phyloP scores from a whole-genome alignment of 2,797 vertebrate genomes.

The Helicolenus hilgendorfi region DNA sequence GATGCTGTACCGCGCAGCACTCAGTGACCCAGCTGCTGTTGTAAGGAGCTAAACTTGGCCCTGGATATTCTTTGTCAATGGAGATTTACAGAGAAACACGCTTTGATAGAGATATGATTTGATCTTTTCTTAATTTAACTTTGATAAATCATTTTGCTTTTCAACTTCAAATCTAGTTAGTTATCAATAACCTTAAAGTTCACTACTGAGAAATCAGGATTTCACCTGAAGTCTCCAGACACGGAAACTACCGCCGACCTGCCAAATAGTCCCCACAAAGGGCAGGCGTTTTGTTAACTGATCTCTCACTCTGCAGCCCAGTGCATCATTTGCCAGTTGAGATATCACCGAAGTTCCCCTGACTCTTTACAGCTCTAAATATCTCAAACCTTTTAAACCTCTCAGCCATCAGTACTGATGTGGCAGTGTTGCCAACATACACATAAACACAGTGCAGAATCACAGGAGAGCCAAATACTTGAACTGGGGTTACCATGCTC shows the following conservation, averaged over 20 bases:
- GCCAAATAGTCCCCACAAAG: neutral
- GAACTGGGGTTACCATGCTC: constrained; percentile 65
- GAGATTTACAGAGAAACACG: neutral
- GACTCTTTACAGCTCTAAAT: constrained; percentile 10
- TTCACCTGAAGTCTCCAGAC: neutral
- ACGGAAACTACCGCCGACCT: neutral
- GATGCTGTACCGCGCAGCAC: neutral
- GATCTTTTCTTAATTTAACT: neutral
- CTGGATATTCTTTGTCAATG: neutral
- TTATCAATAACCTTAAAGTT: neutral
- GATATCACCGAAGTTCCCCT: neutral
- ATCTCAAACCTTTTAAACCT: neutral
- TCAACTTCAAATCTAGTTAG: neutral
- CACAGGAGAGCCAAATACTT: constrained; percentile 58
- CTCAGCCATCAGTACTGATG: constrained; percentile 23
- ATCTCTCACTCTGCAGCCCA: neutral
- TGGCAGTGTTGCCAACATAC: constrained; percentile 17
- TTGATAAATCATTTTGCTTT: neutral
- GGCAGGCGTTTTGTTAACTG: neutral
- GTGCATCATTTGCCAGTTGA: neutral
- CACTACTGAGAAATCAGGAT: neutral
- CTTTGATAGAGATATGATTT: neutral
- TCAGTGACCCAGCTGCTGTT: neutral
- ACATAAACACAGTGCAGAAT: constrained; percentile 37
- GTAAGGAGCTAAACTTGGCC: neutral